Evolutionary conservation across 2,888 invertebrate species (phyloP).

Genomic region (Drosophila paramelanica): DNA sequence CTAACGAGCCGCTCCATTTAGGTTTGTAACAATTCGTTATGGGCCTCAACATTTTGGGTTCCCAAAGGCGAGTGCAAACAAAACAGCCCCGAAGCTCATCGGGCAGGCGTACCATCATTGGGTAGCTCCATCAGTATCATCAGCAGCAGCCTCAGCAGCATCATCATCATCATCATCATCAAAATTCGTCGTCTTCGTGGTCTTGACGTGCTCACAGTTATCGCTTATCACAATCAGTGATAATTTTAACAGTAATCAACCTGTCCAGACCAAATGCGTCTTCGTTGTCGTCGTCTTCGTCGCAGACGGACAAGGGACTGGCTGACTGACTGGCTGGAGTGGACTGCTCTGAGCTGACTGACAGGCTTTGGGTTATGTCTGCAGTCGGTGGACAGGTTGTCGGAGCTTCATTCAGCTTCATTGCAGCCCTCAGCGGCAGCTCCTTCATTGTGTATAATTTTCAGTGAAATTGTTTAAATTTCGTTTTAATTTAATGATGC

Average conservation of each 20-base stretch:
- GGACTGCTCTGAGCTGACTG: conserved; percentile 29
- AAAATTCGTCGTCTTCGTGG: conserved; percentile 58
- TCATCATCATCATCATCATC: conserved; percentile 52
- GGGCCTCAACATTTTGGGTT: conserved; percentile 51
- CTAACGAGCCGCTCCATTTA: conserved; percentile 80
- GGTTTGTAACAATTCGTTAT: conserved; percentile 81
- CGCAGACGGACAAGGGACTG: conserved; percentile 44
- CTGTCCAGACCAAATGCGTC: conserved; percentile 73
- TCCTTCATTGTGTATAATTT: conserved; percentile 74
- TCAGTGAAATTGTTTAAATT: conserved; percentile 81
- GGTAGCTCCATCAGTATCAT: conserved; percentile 24
- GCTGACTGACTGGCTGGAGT: conserved; percentile 23
- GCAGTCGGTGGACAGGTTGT: conserved; percentile 58
- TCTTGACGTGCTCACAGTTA: conserved; percentile 79
- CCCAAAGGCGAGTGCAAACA: conserved; percentile 38
- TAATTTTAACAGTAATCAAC: conserved; percentile 82
- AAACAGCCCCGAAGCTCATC: conserved; percentile 56
- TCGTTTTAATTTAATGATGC: conserved; percentile 81
- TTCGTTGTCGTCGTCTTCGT: conserved; percentile 10
- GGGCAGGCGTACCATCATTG: conserved; percentile 39
- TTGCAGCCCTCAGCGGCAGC: conserved; percentile 43
- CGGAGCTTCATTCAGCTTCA: conserved; percentile 55
- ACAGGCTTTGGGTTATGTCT: conserved; percentile 48
- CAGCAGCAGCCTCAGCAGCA: conserved; percentile 40
- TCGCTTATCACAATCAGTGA: conserved; percentile 82